phyloP scores from a whole-genome alignment of 2,888 invertebrate species.

The Phyto melanocephala region DNA sequence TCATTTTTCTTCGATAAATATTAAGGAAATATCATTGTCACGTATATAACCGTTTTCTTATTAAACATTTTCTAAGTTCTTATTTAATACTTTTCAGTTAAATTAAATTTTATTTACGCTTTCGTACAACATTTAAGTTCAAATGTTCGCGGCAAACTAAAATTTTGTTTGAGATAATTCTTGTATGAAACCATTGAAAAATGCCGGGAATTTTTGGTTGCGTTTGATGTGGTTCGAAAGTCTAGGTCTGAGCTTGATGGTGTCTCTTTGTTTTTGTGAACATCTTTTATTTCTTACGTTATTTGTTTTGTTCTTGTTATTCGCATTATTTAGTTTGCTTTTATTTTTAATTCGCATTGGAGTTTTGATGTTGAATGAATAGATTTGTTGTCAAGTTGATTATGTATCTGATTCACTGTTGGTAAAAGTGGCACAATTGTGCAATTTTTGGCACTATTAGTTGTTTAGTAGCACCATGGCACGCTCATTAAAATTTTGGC shows the following conservation, averaged over 20 bases:
- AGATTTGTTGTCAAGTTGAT: not conserved
- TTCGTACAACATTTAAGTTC: slow-evolving; percentile 47
- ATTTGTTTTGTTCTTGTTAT: slow-evolving; percentile 56
- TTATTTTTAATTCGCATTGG: not conserved
- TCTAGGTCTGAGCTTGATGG: not conserved
- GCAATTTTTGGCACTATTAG: too few species aligned
- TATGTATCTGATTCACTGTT: too few species aligned
- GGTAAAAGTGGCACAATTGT: too few species aligned
- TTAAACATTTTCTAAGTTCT: not conserved
- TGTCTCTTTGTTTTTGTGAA: not conserved
- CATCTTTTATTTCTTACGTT: too few species aligned
- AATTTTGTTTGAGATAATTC: slow-evolving; percentile 35
- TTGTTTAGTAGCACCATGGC: too few species aligned
- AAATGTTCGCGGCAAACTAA: slow-evolving; percentile 68
- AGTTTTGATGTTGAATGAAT: not conserved
- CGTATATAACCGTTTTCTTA: slow-evolving; percentile 3
- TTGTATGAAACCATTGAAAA: slow-evolving; percentile 46
- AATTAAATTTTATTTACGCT: not conserved
- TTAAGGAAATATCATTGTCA: not conserved
- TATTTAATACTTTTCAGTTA: too few species aligned
- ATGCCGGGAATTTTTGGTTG: slow-evolving; percentile 61
- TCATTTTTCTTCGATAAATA: not conserved
- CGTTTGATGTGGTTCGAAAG: slow-evolving; percentile 32
- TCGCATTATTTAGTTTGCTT: slow-evolving; percentile 29
- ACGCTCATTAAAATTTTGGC: too few species aligned